phyloP scores from a whole-genome alignment of 2,888 invertebrate species.

The Myathropa florea region DNA sequence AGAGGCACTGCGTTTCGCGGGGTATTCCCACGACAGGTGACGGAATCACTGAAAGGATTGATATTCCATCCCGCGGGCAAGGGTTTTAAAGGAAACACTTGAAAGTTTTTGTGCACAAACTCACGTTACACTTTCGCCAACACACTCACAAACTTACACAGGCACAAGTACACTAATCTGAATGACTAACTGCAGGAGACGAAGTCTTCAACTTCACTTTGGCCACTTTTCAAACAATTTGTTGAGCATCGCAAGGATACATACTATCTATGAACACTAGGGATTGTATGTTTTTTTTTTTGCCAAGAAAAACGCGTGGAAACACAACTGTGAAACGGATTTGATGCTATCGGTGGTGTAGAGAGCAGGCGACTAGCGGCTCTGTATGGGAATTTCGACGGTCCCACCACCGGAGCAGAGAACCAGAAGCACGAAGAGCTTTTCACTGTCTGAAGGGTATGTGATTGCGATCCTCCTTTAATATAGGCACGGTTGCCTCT shows the following conservation, averaged over 20 bases:
- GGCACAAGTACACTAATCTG: background rate
- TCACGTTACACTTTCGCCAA: slow-evolving; percentile 55
- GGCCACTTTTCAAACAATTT: slow-evolving; percentile 64
- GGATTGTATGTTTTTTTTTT: slow-evolving; percentile 2
- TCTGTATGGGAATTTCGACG: slow-evolving; percentile 32
- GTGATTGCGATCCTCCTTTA: slow-evolving; percentile 50
- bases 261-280: slow-evolving; percentile 21
- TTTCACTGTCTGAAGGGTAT: slow-evolving; percentile 62
- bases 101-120: slow-evolving; percentile 34
- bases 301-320: slow-evolving; percentile 9
- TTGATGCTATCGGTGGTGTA: slow-evolving; percentile 50
- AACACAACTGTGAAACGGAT: background rate
- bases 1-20: background rate
- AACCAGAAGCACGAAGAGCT: slow-evolving; percentile 59
- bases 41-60: background rate
- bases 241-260: slow-evolving; percentile 65
- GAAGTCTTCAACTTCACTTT: slow-evolving; percentile 45
- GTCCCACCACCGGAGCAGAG: slow-evolving; percentile 22
- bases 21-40: background rate
- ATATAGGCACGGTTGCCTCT: slow-evolving; percentile 16
- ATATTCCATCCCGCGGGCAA: background rate
- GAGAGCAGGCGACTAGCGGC: slow-evolving; percentile 43
- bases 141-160: slow-evolving; percentile 25
- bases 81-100: slow-evolving; percentile 12
- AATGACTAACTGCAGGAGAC: slow-evolving; percentile 26